Evolutionary conservation across 2,888 invertebrate genomes (phyloP), one percentile per base, ranked within the genome.

Genomic region (Hypsopygia costalis): DNA sequence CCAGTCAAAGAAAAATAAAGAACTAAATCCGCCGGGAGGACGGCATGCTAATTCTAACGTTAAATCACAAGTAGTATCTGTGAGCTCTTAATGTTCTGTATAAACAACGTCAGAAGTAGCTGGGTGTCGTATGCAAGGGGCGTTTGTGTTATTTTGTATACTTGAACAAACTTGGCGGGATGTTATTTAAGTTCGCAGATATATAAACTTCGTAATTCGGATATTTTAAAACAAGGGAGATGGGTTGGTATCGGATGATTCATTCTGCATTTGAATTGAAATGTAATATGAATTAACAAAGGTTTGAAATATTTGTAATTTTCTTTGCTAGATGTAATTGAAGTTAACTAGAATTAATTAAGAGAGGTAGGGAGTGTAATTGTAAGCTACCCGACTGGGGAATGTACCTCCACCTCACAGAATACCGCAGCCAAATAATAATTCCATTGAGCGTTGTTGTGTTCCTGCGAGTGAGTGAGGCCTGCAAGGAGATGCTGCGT

Each of bases 101-200:
- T 41, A 48, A 39, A 38, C 34, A 37, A 20, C 51, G 52, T 61
- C 52, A 60, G 55, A 67, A 69, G 66, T 66, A 57, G 50, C 47
- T 43, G 33, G 41, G 29, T 16, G 36, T 32, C 6, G 38, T 10
- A 12, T 9, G 22, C 11, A 11, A 34, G 25, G 9, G 34, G 10
- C 8, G 4, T 25, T 27, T 7, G 2, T 12, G 12, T 11, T 71
- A 68, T 71, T 69, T 62, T 59, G 62, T 69, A 58, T 61, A 69
- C 63, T 74, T 72, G 69, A 74, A 73, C 67, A 78, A 79, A 81
- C 73, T 80, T 66, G n/a, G 54, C 57, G 49, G 63, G 62, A 76
- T 76, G 75, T 75, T 80, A 79, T 83, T 82, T 81, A 79, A 81
- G 68, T 83, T 81, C 66, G 53, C 58, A 45, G 61, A 63, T 67